Percentiles rank a stretch among this genome's conserved stretches.
Conservation (phyloP, 2,888 invertebrate genomes). For the Dorcus parallelipipedus region DNA sequence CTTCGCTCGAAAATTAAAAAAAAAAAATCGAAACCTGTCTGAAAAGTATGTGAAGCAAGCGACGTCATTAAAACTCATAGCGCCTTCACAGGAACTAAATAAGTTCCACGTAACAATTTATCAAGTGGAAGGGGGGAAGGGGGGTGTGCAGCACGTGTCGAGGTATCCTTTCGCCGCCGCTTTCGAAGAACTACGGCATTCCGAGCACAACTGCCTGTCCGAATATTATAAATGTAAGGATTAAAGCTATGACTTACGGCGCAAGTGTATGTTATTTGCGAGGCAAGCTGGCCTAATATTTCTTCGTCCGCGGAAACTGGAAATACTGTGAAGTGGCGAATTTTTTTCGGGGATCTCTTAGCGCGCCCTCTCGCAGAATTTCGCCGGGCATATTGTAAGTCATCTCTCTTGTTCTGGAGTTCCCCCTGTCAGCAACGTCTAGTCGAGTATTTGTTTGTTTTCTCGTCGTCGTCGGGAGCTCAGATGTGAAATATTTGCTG, state of each 20-base stretch:
- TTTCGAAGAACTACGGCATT: conserved; percentile 9
- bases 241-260: conserved; percentile 34
- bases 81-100: conserved; percentile 7
- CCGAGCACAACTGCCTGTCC: conserved; percentile 26
- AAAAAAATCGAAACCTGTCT: too few species aligned
- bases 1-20: too few species aligned
- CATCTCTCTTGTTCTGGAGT: conserved; percentile 21
- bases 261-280: conserved; percentile 32
- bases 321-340: conserved; percentile 25
- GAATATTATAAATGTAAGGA: conserved; percentile 37
- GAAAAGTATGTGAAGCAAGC: too few species aligned
- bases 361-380: conserved; percentile 10
- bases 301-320: conserved; percentile 31
- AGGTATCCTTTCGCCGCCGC: neutral
- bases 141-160: conserved; percentile 5
- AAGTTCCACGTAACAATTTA: conserved; percentile 22
- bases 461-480: too few species aligned
- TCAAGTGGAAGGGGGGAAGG: conserved; percentile 8
- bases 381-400: conserved; percentile 22
- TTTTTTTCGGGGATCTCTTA: conserved; percentile 15
- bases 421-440: conserved; percentile 10
- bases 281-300: conserved; percentile 34
- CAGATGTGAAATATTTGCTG: too few species aligned
- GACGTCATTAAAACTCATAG: conserved; percentile 2
- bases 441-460: neutral